phyloP scores from a whole-genome alignment of 2,797 vertebrate genomes.

The Tauraco hartlaubi region DNA sequence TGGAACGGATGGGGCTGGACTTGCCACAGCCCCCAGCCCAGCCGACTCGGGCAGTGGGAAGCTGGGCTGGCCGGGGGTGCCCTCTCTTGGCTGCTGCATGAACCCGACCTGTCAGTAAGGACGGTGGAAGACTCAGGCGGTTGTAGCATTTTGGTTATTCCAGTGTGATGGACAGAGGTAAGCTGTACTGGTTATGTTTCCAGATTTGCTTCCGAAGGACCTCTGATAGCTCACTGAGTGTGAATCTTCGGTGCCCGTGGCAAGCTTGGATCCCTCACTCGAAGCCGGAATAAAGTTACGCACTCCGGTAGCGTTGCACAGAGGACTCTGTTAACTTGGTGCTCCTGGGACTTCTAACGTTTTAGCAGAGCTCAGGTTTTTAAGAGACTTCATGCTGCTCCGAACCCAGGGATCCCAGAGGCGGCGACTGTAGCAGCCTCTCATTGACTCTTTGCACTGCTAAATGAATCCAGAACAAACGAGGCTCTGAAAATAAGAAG shows the following conservation, averaged over 20 bases:
- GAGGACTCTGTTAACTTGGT: neutral
- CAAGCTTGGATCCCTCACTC: fast-evolving
- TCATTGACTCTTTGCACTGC: constrained; percentile 24
- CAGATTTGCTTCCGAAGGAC: neutral
- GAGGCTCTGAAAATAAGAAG: constrained; percentile 43
- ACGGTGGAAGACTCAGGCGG: neutral
- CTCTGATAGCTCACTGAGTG: neutral
- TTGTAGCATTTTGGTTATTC: neutral
- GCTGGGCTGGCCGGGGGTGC: constrained; percentile 73
- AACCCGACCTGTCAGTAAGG: neutral
- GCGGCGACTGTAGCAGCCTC: constrained; percentile 31
- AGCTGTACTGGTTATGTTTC: neutral
- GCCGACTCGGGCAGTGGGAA: neutral
- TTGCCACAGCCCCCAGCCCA: neutral
- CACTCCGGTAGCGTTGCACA: fast-evolving
- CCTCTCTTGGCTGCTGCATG: constrained; percentile 77
- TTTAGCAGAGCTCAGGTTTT: constrained; percentile 38
- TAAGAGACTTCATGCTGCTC: neutral
- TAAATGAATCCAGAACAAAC: constrained; percentile 62
- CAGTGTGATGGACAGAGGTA: neutral
- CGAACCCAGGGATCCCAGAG: constrained; percentile 1
- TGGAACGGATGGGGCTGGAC: neutral
- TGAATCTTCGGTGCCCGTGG: neutral
- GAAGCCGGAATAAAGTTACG: neutral
- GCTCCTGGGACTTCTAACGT: constrained; percentile 25